phyloP scores from a whole-genome alignment of 2,888 invertebrate genomes.

The Laothoe populi region DNA sequence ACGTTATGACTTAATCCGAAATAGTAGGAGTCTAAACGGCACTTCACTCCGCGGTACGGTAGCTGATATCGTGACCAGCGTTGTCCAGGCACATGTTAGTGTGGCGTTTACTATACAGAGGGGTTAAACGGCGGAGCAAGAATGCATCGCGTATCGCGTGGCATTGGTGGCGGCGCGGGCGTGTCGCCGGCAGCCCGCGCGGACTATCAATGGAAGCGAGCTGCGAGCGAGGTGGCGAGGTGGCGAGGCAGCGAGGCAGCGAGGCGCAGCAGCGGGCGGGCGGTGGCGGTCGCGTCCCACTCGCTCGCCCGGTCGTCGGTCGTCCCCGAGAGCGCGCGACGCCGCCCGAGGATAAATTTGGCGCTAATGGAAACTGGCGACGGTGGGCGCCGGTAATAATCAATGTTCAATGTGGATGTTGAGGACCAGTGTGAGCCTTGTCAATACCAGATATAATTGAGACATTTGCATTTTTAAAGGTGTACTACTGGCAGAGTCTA shows the following conservation, averaged over 20 bases:
- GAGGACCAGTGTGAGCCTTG: conserved; percentile 61
- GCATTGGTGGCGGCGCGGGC: conserved; percentile 64
- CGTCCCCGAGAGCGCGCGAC: conserved; percentile 67
- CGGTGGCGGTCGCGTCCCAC: conserved; percentile 56
- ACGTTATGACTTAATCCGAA: conserved; percentile 45
- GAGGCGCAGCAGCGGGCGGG: conserved; percentile 52
- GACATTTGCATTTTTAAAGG: conserved; percentile 25
- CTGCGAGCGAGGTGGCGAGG: conserved; percentile 48
- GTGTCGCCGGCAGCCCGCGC: conserved; percentile 74
- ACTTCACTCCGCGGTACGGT: conserved; percentile 48
- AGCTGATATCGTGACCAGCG: conserved; percentile 8
- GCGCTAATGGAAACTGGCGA: conserved; percentile 78
- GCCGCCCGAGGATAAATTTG: conserved; percentile 81
- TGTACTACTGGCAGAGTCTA: conserved; percentile 16
- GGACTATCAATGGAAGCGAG: conserved; percentile 73
- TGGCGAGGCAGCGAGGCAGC: conserved; percentile 45
- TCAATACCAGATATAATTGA: conserved; percentile 45
- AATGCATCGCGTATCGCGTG: conserved; percentile 62
- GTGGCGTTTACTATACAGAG: conserved; percentile 54
- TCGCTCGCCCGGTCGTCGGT: conserved; percentile 56
- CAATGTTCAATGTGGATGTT: conserved; percentile 78
- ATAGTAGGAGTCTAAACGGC: conserved; percentile 32
- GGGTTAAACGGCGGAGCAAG: conserved; percentile 54
- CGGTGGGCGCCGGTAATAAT: conserved; percentile 73
- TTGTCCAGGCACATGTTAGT: conserved; percentile 61